A percentile compares a stretch with the other conserved stretches of the same genome.
Evolutionary conservation across 2,113 vertebrate species (phyloP).

Genomic region (Pedionomus torquatus): DNA sequence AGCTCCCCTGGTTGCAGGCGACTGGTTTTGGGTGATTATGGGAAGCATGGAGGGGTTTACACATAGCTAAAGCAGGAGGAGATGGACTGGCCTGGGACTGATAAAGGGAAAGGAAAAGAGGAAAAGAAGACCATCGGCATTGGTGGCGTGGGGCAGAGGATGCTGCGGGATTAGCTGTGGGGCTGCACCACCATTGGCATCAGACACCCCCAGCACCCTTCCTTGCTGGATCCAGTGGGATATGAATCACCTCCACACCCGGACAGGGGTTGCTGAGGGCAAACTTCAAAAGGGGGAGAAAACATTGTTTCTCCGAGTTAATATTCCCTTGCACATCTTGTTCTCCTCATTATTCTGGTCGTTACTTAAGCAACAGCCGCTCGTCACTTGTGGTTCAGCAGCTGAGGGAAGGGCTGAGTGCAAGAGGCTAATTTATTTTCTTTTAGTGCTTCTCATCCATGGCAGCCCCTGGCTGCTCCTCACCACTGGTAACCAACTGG

Average conservation of each 20-base stretch:
- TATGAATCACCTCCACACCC: accelerated
- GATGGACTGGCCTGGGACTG: accelerated
- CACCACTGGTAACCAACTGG: slow-evolving; percentile 43
- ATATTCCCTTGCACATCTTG: neutral
- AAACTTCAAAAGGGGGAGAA: slow-evolving; percentile 7
- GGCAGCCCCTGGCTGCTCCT: slow-evolving; percentile 61
- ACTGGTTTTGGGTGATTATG: neutral
- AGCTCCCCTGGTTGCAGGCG: neutral
- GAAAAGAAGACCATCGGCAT: neutral
- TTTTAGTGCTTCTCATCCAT: slow-evolving; percentile 53
- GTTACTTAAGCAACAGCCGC: slow-evolving; percentile 49
- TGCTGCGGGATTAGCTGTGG: neutral
- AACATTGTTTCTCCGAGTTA: neutral
- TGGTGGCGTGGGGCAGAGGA: neutral
- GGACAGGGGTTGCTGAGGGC: neutral
- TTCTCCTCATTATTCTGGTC: slow-evolving; percentile 60
- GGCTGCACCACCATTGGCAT: neutral
- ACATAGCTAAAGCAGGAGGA: neutral
- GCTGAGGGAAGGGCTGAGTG: slow-evolving; percentile 43
- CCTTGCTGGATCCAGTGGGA: neutral
- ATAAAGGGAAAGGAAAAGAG: neutral
- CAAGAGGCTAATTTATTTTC: slow-evolving; percentile 68
- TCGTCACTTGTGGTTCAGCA: slow-evolving; percentile 5
- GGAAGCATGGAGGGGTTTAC: neutral
- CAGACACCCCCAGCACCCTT: neutral